Evolutionary conservation across 2,797 vertebrate genomes (phyloP).

Genomic region (Malurus leucopterus): DNA sequence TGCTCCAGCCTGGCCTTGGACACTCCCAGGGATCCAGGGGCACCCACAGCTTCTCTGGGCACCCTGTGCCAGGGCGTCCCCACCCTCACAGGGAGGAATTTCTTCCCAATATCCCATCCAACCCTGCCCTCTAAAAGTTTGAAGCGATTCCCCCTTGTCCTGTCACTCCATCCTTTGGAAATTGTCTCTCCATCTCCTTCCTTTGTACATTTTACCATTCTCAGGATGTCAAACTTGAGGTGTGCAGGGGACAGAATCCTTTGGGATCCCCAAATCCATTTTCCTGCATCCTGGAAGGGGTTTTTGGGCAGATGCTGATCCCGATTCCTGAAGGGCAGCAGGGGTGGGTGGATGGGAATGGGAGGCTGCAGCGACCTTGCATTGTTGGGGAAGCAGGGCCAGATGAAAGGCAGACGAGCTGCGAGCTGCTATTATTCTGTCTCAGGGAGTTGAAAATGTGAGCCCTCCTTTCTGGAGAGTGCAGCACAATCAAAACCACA

Average conservation of each 20-base stretch:
- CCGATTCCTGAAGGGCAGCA: background rate
- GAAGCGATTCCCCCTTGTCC: background rate
- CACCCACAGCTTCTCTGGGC: background rate
- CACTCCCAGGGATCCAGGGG: background rate
- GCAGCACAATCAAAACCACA: conserved; percentile 62
- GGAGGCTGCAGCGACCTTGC: background rate
- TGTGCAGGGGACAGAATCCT: fast-evolving
- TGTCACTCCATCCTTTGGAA: background rate
- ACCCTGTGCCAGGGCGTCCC: background rate
- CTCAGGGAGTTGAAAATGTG: conserved; percentile 46
- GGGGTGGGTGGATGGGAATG: background rate
- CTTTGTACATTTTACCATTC: background rate
- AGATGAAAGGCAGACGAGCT: conserved; percentile 57
- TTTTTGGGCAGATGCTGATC: background rate
- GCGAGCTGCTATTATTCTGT: conserved; percentile 51
- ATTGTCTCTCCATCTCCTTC: background rate
- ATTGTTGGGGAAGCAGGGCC: conserved; percentile 20
- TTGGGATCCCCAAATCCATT: background rate
- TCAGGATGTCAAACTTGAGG: background rate
- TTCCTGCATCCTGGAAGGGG: background rate
- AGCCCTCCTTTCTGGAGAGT: conserved; percentile 39
- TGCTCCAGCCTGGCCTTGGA: background rate
- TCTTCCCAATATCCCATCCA: background rate
- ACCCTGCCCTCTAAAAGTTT: background rate
- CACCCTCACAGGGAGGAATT: background rate